These are phyloP conservation scores for Scaptomyza tumidula DNA, from an alignment of 2,888 invertebrate genomes.

Conservation along the genomic window DNA sequence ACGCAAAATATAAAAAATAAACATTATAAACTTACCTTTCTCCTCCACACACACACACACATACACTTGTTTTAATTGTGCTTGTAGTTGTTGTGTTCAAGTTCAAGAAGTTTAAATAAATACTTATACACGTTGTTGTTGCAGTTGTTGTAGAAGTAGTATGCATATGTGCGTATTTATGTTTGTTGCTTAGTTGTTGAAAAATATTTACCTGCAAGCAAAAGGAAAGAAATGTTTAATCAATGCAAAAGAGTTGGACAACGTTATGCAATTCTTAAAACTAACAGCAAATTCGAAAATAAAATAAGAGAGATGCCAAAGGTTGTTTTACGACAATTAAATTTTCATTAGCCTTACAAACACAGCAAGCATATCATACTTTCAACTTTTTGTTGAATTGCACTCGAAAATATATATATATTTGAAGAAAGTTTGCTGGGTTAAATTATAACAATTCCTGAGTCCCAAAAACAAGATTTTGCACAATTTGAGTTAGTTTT, in stretches of 20 bases:
- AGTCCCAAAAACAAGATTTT: no score
- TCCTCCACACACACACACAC: not conserved
- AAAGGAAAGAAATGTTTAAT: constrained; percentile 20
- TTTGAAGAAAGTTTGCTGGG: not conserved
- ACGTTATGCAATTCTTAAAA: constrained; percentile 17
- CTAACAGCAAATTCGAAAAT: not conserved
- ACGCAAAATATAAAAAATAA: constrained; percentile 23
- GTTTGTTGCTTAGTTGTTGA: not conserved
- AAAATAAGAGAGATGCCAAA: not conserved
- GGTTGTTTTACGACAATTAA: not conserved
- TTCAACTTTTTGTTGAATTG: not conserved
- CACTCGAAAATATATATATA: no score
- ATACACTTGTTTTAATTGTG: no score
- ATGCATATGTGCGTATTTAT: not conserved
- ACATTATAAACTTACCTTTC: constrained; percentile 34
- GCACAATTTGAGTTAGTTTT: not conserved
- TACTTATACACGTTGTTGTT: not conserved
- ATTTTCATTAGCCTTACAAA: constrained; percentile 11
- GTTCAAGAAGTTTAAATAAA: not conserved
- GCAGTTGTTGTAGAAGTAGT: no score
- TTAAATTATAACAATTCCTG: constrained; percentile 19
- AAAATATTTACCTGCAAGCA: constrained; percentile 59
- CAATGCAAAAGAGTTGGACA: constrained; percentile 22
- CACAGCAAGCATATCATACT: not conserved
- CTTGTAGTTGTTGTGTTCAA: not conserved